These are phyloP conservation scores for Drosophila subsilvestris DNA, from an alignment of 2,888 invertebrate species.

Conservation along the genomic window DNA sequence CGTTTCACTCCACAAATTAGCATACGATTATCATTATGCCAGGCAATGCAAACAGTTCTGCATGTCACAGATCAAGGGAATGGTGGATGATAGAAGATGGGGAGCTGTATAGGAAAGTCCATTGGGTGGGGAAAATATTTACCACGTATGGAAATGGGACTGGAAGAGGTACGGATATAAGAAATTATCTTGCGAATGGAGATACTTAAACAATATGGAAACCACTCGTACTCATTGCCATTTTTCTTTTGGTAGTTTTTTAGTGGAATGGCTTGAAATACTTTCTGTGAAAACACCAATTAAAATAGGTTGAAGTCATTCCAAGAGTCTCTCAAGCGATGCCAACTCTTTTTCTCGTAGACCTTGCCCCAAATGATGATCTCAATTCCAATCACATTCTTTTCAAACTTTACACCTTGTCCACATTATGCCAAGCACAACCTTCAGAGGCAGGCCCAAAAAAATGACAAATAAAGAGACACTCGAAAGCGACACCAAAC, in stretches of 20 bases:
- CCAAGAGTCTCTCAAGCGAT: not conserved
- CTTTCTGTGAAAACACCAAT: too few species aligned
- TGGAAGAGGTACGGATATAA: not conserved
- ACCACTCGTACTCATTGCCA: too few species aligned
- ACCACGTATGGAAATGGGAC: too few species aligned
- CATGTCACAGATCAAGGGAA: constrained; percentile 35
- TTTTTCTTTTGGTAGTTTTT: too few species aligned
- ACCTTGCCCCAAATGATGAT: not conserved
- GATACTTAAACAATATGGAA: not conserved
- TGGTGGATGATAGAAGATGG: not conserved
- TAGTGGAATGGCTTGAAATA: too few species aligned
- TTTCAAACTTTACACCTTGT: constrained; percentile 29
- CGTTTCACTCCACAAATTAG: constrained; percentile 36
- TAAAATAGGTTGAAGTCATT: too few species aligned
- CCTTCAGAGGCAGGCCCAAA: not conserved
- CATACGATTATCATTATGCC: constrained; percentile 38
- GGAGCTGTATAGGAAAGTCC: too few species aligned
- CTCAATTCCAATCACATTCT: constrained; percentile 14
- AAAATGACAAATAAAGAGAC: constrained; percentile 35
- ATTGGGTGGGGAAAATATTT: not conserved
- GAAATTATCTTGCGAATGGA: not conserved
- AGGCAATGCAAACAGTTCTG: constrained; percentile 30
- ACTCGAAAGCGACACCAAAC: constrained; percentile 45
- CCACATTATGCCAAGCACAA: constrained; percentile 17
- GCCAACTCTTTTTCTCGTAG: not conserved